phyloP scores from a whole-genome alignment of 2,888 invertebrate genomes.

The Gerris lacustris region DNA sequence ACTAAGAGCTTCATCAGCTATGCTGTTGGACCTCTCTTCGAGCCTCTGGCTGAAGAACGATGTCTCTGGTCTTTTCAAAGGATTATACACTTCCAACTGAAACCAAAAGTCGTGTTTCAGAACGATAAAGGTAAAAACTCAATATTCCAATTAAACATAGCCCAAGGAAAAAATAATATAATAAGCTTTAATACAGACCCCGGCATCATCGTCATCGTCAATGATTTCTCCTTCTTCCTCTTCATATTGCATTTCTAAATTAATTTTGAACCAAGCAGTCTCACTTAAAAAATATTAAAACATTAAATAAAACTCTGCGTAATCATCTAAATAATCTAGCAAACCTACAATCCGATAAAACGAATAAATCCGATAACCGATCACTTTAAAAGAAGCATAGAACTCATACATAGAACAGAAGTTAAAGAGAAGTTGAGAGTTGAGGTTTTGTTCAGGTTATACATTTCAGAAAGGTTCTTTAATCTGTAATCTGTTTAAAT shows the following conservation, averaged over 20 bases:
- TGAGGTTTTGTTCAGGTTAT: no score
- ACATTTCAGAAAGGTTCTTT: no score
- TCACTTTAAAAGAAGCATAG: no score
- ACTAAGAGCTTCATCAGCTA: not conserved
- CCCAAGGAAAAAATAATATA: not conserved
- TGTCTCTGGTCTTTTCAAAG: not conserved
- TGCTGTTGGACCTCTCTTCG: not conserved
- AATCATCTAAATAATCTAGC: no score
- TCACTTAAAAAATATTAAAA: no score
- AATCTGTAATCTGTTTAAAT: no score
- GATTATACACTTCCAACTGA: not conserved
- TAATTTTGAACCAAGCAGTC: not conserved
- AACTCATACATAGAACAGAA: no score
- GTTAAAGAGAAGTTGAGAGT: no score
- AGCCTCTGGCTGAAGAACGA: not conserved
- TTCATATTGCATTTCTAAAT: constrained; percentile 5
- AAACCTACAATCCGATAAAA: no score
- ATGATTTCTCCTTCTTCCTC: constrained; percentile 9
- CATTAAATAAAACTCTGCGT: no score
- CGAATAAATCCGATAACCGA: no score
- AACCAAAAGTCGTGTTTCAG: not conserved
- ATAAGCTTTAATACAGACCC: not conserved
- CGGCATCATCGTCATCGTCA: not conserved
- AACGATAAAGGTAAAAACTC: not conserved
- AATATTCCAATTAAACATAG: not conserved